These are phyloP conservation scores for Phalanger gymnotis DNA, from an alignment of 2,797 vertebrate species.

Conservation along the genomic window DNA sequence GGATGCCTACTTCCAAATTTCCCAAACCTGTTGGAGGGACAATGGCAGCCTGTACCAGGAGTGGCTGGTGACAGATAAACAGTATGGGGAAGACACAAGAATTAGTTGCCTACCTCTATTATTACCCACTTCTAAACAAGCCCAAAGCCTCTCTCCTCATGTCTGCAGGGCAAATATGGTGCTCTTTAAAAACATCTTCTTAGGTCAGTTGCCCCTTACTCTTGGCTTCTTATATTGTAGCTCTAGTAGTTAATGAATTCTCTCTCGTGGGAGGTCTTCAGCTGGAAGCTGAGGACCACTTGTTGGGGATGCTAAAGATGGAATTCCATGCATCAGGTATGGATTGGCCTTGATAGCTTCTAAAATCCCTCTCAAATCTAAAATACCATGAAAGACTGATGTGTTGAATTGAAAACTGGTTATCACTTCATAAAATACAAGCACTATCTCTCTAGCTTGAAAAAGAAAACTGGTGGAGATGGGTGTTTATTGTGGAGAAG, in stretches of 20 bases:
- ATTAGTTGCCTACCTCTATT: not conserved
- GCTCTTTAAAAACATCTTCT: not conserved
- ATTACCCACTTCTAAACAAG: not conserved
- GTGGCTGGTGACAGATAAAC: not conserved
- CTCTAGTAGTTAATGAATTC: not conserved
- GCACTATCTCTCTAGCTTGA: not conserved
- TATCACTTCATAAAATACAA: not conserved
- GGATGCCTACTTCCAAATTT: not conserved
- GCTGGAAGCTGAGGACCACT: not conserved
- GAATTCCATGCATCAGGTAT: not conserved
- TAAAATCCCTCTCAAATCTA: not conserved
- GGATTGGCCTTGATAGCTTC: not conserved
- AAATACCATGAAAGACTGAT: not conserved
- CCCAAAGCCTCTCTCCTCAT: not conserved
- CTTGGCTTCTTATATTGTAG: not conserved
- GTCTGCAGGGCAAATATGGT: not conserved
- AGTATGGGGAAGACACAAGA: not conserved
- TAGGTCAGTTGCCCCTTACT: not conserved
- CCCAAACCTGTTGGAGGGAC: not conserved
- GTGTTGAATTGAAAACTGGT: not conserved
- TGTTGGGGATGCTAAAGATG: not conserved
- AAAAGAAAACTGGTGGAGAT: not conserved
- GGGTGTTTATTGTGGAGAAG: not conserved
- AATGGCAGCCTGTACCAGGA: not conserved
- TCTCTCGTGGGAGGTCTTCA: not conserved